Evolutionary conservation across 2,797 vertebrate genomes (phyloP).

Genomic region (Orientallactaga sibirica): DNA sequence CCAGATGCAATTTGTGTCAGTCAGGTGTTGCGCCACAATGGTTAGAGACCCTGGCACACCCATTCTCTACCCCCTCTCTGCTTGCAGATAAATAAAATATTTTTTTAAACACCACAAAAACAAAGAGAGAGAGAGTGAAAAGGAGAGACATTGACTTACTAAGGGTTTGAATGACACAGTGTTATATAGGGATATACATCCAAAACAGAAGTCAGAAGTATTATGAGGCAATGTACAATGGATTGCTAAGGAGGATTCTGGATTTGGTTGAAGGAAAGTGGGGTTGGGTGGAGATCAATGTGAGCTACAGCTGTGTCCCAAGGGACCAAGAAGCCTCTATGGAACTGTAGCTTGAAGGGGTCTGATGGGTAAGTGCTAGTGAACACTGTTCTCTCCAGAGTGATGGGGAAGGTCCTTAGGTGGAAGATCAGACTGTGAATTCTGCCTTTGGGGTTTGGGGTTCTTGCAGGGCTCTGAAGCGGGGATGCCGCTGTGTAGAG

Average conservation of each 20-base stretch:
- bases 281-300: background rate
- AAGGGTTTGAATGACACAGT: background rate
- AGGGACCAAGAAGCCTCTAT: background rate
- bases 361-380: background rate
- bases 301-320: background rate
- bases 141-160: background rate
- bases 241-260: background rate
- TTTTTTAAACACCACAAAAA: background rate
- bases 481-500: slow-evolving; percentile 87
- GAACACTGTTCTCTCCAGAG: background rate
- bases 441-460: background rate
- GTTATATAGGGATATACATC: background rate
- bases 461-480: slow-evolving; percentile 78
- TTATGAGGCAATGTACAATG: background rate
- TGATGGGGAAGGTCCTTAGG: slow-evolving; percentile 26
- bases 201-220: background rate
- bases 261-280: background rate
- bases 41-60: too few relatives aligned
- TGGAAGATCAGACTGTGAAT: slow-evolving; percentile 77
- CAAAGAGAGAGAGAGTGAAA: background rate
- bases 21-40: too few relatives aligned
- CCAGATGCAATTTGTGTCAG: too few relatives aligned
- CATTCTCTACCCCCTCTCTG: too few relatives aligned
- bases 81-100: too few relatives aligned
- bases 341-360: background rate